phyloP scores from a whole-genome alignment of 2,113 vertebrate genomes.

The Bettongia penicillata region DNA sequence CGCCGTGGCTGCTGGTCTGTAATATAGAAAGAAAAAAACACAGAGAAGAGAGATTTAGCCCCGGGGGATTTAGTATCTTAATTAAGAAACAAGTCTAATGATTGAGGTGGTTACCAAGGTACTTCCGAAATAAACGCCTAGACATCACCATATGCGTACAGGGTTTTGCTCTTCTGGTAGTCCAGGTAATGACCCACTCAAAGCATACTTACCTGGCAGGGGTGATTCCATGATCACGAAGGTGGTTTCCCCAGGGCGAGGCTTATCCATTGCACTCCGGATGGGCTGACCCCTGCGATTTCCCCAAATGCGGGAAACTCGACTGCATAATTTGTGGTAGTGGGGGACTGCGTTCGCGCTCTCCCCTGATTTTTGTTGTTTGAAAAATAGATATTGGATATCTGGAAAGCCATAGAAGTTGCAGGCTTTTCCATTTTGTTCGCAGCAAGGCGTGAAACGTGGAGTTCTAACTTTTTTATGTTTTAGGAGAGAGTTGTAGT shows the following conservation, averaged over 20 bases:
- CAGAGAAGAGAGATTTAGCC: background rate
- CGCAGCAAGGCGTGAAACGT: too few species aligned
- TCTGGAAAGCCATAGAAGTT: too few species aligned
- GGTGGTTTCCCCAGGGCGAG: conserved; percentile 55
- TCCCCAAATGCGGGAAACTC: conserved; percentile 64
- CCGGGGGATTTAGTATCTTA: too few species aligned
- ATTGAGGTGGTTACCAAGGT: background rate
- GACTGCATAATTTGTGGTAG: conserved; percentile 73
- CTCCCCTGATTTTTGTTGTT: background rate
- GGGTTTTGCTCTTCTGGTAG: background rate
- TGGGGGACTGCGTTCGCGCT: conserved; percentile 70
- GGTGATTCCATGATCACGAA: conserved; percentile 3
- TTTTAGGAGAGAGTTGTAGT: too few species aligned
- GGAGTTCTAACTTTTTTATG: too few species aligned
- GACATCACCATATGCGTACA: background rate
- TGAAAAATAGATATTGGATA: too few species aligned
- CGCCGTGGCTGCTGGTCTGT: background rate
- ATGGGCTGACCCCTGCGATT: conserved; percentile 65
- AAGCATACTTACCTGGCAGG: background rate
- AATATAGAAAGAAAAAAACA: background rate
- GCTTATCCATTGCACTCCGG: conserved; percentile 57
- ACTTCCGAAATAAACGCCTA: background rate
- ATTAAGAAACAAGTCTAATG: too few species aligned
- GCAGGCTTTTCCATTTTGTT: too few species aligned
- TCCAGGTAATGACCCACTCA: fast-evolving